phyloP scores from a whole-genome alignment of 2,888 invertebrate species.

The Archips crataeganus region DNA sequence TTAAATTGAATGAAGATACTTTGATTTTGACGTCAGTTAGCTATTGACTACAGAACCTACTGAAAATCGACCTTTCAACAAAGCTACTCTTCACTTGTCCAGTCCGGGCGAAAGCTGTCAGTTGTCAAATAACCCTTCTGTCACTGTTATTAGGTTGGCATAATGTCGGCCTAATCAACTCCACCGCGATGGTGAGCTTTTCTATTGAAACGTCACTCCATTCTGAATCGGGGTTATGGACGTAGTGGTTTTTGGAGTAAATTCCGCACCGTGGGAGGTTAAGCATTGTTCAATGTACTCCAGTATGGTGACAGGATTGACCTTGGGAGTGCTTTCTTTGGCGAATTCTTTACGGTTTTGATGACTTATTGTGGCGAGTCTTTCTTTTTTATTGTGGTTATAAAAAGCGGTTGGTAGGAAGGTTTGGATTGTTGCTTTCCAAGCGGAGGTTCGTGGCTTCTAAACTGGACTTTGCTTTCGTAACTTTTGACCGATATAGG shows the following conservation, averaged over 20 bases:
- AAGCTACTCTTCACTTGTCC: too few relatives aligned
- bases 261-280: conserved; percentile 37
- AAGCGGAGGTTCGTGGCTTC: too few relatives aligned
- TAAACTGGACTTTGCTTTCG: too few relatives aligned
- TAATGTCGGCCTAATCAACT: neutral
- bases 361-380: neutral
- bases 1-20: too few relatives aligned
- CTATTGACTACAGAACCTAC: too few relatives aligned
- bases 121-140: neutral
- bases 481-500: too few relatives aligned
- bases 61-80: too few relatives aligned
- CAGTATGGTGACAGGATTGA: conserved; percentile 50
- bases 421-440: neutral
- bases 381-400: neutral
- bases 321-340: conserved; percentile 60
- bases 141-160: neutral
- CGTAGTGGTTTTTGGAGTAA: conserved; percentile 40
- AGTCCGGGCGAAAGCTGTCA: neutral
- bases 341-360: conserved; percentile 9
- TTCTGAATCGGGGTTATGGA: conserved; percentile 11
- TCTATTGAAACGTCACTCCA: neutral
- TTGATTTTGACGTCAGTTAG: too few relatives aligned
- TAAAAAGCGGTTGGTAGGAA: neutral
- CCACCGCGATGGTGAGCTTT: neutral
- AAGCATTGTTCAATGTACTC: conserved; percentile 39